A percentile compares a stretch with the other conserved stretches of the same genome.
Evolutionary conservation across 2,888 invertebrate genomes (phyloP).

Genomic region (Sphaeridia pumilis): DNA sequence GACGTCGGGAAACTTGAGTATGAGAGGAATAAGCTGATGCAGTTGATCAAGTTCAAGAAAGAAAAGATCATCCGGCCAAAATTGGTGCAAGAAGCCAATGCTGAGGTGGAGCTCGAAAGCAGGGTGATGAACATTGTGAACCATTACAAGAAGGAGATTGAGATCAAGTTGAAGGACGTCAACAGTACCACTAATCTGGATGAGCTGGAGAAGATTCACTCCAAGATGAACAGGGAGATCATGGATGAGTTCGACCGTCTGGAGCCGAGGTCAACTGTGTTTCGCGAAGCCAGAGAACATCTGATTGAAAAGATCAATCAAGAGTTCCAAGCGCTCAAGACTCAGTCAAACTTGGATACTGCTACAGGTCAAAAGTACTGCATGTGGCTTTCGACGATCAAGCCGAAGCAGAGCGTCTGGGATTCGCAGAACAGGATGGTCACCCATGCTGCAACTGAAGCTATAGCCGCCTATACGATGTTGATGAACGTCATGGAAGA

Average conservation of each 20-base stretch:
- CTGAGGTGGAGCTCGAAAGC: neutral
- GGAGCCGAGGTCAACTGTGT: neutral
- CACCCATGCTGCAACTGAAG: conserved; percentile 1
- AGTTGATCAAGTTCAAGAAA: conserved; percentile 2
- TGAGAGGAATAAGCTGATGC: neutral
- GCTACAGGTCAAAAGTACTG: neutral
- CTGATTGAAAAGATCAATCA: neutral
- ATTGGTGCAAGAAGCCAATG: neutral
- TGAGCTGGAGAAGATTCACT: conserved; percentile 1
- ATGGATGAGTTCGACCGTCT: neutral
- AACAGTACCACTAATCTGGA: neutral
- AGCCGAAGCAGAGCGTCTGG: neutral
- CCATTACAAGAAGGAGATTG: neutral
- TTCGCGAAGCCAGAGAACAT: neutral
- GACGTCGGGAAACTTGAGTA: neutral
- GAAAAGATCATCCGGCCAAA: neutral
- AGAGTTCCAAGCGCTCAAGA: neutral
- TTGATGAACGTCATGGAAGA: neutral
- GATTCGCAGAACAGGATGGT: neutral
- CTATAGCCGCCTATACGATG: neutral
- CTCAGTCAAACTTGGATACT: neutral
- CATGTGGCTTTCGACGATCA: neutral
- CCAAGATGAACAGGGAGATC: neutral
- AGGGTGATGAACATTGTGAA: neutral
- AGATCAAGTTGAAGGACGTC: neutral